A percentile compares a stretch with the other conserved stretches of the same genome.
These are phyloP conservation scores for Circaetus gallicus DNA, from an alignment of 2,113 vertebrate species.

Conservation along the genomic window DNA sequence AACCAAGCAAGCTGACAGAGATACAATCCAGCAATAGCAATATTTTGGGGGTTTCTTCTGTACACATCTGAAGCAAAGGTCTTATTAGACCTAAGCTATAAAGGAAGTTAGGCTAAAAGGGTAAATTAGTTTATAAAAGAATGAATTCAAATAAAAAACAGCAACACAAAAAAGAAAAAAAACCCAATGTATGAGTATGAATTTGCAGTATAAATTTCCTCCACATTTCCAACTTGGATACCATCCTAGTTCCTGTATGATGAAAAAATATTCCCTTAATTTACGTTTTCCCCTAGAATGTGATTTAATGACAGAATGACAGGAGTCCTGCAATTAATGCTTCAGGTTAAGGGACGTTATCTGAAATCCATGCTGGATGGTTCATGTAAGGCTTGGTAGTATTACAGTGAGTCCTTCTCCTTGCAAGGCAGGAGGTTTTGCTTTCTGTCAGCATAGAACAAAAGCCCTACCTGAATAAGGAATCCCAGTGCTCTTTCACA, in stretches of 20 bases:
- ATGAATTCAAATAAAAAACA: background rate
- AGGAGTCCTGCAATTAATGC: background rate
- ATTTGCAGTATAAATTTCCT: background rate
- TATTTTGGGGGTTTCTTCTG: background rate
- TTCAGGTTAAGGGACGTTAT: background rate
- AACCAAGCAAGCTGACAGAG: background rate
- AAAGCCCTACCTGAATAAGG: background rate
- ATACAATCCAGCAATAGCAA: background rate
- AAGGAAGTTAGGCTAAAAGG: background rate
- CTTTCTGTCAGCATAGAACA: background rate
- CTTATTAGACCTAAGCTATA: background rate
- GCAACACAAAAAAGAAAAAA: background rate
- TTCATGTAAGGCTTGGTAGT: background rate
- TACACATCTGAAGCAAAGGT: background rate
- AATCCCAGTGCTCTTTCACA: background rate
- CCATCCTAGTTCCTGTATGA: background rate
- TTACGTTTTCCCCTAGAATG: background rate
- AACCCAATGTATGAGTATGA: fast-evolving
- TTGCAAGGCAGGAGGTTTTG: background rate
- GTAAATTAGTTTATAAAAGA: background rate
- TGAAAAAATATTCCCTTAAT: background rate
- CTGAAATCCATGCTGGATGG: background rate
- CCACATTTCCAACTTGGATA: background rate
- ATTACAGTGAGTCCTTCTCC: background rate
- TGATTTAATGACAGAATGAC: background rate